These are phyloP conservation scores for Polietes domitor DNA, from an alignment of 2,888 invertebrate species.

Conservation along the genomic window DNA sequence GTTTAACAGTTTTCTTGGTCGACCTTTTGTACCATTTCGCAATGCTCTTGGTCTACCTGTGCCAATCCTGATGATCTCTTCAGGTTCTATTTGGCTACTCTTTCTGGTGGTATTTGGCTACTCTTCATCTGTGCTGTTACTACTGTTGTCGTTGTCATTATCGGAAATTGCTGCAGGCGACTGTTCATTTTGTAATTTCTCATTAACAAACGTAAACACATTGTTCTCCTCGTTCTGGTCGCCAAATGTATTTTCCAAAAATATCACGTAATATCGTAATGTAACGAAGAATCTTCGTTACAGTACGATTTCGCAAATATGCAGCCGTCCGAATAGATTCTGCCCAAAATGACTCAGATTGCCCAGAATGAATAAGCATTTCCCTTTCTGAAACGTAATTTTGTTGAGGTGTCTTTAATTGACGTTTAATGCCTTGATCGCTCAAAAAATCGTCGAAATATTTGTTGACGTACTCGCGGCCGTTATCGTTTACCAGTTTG, in stretches of 20 bases:
- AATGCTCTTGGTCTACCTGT: slow-evolving; percentile 59
- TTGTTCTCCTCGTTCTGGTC: neutral
- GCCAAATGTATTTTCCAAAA: neutral
- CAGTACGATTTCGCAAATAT: neutral
- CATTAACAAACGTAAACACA: neutral
- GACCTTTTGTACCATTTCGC: slow-evolving; percentile 59
- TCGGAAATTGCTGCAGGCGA: neutral
- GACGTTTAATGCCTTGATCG: neutral
- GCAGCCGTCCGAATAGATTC: neutral
- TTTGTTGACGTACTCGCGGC: neutral
- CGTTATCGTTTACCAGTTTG: slow-evolving; percentile 8
- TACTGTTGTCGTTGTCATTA: neutral
- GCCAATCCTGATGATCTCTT: slow-evolving; percentile 41
- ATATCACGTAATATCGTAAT: neutral
- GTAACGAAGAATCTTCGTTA: neutral
- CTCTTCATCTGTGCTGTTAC: too few species aligned
- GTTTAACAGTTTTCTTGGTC: slow-evolving; percentile 61
- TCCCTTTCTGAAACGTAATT: neutral
- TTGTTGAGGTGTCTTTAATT: neutral
- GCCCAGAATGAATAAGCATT: neutral
- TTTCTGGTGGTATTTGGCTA: too few species aligned
- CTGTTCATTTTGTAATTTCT: neutral
- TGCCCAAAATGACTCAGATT: neutral
- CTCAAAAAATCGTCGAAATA: neutral
- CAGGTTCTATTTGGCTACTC: too few species aligned